Evolutionary conservation across 2,113 vertebrate genomes (phyloP).

Genomic region (Cyanoramphus novaezelandiae): DNA sequence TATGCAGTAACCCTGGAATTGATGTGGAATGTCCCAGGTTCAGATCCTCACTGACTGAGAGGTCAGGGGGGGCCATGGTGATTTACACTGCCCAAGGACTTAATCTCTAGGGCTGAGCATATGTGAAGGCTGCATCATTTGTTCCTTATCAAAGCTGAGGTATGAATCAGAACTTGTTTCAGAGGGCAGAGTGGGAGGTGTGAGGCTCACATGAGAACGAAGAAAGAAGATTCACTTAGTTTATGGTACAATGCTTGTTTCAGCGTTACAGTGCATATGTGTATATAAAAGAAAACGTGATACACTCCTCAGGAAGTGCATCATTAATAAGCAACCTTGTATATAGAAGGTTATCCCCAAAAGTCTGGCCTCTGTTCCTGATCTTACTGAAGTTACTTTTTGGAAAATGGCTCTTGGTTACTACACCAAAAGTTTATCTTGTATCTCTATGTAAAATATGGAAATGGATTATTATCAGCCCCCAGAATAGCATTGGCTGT

Average conservation of each 20-base stretch:
- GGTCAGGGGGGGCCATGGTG: background rate
- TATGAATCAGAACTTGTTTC: constrained; percentile 52
- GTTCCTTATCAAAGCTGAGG: constrained; percentile 38
- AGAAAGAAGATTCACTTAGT: background rate
- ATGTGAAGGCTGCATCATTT: constrained; percentile 34
- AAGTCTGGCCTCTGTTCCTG: background rate
- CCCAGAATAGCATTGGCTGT: background rate
- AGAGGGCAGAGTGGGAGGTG: background rate
- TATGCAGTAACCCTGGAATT: background rate
- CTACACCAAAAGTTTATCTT: background rate
- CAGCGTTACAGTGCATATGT: background rate
- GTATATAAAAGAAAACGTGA: background rate
- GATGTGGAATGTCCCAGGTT: background rate
- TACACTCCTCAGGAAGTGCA: background rate
- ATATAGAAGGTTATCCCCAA: background rate
- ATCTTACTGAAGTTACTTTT: background rate
- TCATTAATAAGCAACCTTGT: background rate
- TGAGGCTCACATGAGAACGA: background rate
- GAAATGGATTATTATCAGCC: background rate
- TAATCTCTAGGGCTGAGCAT: background rate
- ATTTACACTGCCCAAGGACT: background rate
- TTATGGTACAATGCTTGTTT: background rate
- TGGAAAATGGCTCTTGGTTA: background rate
- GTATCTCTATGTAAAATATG: background rate
- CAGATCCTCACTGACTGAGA: background rate